Evolutionary conservation across 2,888 invertebrate genomes (phyloP), one percentile per base, ranked within the genome.

Genomic region (Matsumyia berberina): DNA sequence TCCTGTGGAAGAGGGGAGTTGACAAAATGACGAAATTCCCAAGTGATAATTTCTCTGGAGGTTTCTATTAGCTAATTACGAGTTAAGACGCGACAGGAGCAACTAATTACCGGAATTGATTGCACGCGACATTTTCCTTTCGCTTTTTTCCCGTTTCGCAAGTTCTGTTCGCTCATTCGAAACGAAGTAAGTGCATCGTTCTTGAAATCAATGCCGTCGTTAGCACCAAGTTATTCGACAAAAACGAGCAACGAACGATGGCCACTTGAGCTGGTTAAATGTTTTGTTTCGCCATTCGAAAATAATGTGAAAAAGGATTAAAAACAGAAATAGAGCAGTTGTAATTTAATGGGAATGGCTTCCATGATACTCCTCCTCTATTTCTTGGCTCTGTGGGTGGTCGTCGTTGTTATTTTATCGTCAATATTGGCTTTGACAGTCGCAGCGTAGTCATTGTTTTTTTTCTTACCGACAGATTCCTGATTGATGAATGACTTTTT

Each of bases 81-180:
- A 44, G 33, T 42, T 31, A 51, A 53, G 42, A 55, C 33, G 49
- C 51, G 12, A 51, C 46, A 77, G 46, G n/a, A 58, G 37, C 64
- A 67, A 57, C 55, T 57, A 83, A 78, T 78, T 73, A 67, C 55
- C n/a, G 39, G 15, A 83, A 73, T 67, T 67, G 51, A 72, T 72
- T 77, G 60, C 46, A 69, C n/a, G 49, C 58, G 70, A 39, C 15
- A 57, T 70, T 55, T 69, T 29, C 15, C 17, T 17, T 49, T 49
- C 15, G 24, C 5, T 0, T 35, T 19, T n/a, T 12, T 9, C 24
- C 35, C 19, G 31, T 66, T 51, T 49, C 29, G 29, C 29, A 6
- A 51, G 29, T 31, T 5, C 15, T 15, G 66, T 24, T 33, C 6
- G 35, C 17, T n/a, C 24, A 17, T 58, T 58, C 58, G 39, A 8